Conservation (phyloP, 2,797 vertebrate genomes). For the Poecile montanus region DNA sequence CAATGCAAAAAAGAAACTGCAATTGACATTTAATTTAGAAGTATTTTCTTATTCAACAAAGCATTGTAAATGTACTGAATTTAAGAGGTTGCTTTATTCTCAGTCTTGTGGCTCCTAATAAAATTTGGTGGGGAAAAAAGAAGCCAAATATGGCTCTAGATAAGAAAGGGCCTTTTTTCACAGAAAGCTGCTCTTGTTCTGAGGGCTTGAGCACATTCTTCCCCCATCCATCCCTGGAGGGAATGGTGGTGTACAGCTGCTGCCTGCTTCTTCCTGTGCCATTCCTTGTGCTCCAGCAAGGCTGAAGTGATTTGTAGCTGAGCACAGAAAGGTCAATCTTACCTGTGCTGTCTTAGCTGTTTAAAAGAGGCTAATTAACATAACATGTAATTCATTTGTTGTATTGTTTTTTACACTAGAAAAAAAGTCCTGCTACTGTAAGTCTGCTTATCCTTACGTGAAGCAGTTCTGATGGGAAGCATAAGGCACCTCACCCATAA, state of each 20-base stretch:
- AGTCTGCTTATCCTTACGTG: neutral
- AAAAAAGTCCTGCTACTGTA: neutral
- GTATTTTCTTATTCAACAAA: neutral
- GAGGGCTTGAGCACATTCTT: neutral
- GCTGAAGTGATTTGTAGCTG: neutral
- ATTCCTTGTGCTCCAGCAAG: neutral
- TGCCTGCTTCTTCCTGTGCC: neutral
- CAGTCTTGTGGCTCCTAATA: neutral
- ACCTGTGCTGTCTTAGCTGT: neutral
- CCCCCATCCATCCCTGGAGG: too few relatives aligned
- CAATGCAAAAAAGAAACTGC: neutral
- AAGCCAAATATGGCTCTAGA: neutral
- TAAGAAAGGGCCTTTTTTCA: neutral
- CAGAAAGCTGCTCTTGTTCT: neutral
- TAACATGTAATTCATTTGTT: neutral
- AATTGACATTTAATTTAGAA: neutral
- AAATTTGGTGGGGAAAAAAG: rapidly evolving
- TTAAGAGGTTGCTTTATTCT: neutral
- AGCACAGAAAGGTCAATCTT: neutral
- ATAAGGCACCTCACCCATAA: neutral
- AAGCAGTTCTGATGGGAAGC: neutral
- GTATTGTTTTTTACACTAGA: neutral
- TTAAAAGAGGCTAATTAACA: neutral
- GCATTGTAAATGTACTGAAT: neutral
- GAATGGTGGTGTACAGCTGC: neutral